Percentiles rank a stretch among this genome's conserved stretches.
Conservation (phyloP, 2,888 invertebrate species). For the Lithophane ornitopus region DNA sequence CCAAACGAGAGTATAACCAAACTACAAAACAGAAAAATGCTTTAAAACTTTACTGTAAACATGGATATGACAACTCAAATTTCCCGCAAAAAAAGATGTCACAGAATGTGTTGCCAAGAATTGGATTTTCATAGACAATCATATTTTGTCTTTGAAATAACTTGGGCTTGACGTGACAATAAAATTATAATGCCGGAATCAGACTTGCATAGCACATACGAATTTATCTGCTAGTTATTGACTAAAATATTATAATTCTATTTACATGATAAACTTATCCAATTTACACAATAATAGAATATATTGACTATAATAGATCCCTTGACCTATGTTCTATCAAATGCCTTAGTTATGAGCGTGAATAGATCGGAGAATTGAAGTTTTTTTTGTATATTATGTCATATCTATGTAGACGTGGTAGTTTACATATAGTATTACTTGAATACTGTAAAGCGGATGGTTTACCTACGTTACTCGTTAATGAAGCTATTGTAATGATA, state of each 20-base stretch:
- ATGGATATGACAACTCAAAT: slow-evolving; percentile 61
- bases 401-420: slow-evolving; percentile 64
- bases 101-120: slow-evolving; percentile 42
- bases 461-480: slow-evolving; percentile 67
- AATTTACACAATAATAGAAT: slow-evolving; percentile 54
- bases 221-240: slow-evolving; percentile 54
- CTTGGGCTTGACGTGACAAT: slow-evolving; percentile 41
- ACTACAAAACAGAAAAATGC: slow-evolving; percentile 38
- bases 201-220: slow-evolving; percentile 51
- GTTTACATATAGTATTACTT: slow-evolving; percentile 47
- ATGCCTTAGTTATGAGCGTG: slow-evolving; percentile 22
- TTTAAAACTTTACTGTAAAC: slow-evolving; percentile 55
- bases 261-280: slow-evolving; percentile 45
- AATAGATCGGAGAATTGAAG: slow-evolving; percentile 12
- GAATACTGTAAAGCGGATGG: slow-evolving; percentile 40
- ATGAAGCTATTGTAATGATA: slow-evolving; percentile 72
- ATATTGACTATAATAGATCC: slow-evolving; percentile 36
- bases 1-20: slow-evolving; percentile 78
- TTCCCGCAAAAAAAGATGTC: slow-evolving; percentile 56
- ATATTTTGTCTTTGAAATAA: slow-evolving; percentile 19
- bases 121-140: slow-evolving; percentile 11
- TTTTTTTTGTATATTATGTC: slow-evolving; percentile 45
- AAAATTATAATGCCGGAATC: slow-evolving; percentile 39
- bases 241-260: slow-evolving; percentile 42
- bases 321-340: slow-evolving; percentile 9